Percentiles rank a stretch among this genome's conserved stretches.
Conservation (phyloP, 2,888 invertebrate species). For the Conomelus anceps region DNA sequence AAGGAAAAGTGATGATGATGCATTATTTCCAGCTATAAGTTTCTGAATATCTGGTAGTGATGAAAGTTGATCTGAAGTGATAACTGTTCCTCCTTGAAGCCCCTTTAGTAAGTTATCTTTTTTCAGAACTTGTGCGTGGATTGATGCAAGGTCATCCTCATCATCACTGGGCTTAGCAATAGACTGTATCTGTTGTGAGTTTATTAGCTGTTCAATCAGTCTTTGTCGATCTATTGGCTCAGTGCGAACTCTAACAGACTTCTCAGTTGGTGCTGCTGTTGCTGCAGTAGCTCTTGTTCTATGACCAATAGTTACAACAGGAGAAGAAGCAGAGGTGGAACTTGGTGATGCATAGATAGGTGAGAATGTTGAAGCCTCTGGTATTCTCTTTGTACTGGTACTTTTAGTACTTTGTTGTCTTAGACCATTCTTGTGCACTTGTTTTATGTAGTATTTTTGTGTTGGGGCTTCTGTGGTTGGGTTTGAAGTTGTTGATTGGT, state of each 20-base stretch:
- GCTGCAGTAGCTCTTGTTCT: constrained; percentile 19
- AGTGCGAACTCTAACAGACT: constrained; percentile 25
- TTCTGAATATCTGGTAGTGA: constrained; percentile 32
- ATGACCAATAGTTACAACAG: constrained; percentile 28
- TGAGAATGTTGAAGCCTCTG: constrained; percentile 15
- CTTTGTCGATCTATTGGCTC: constrained; percentile 32
- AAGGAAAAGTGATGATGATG: constrained; percentile 35
- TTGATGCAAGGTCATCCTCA: constrained; percentile 59
- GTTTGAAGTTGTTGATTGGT: constrained; percentile 25
- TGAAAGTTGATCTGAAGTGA: constrained; percentile 60
- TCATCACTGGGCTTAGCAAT: constrained; percentile 38
- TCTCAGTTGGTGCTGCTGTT: constrained; percentile 20
- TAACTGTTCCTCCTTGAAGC: constrained; percentile 63
- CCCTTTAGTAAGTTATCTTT: constrained; percentile 69
- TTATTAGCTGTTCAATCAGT: constrained; percentile 31
- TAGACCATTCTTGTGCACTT: neutral
- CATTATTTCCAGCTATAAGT: constrained; percentile 29
- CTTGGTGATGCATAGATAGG: constrained; percentile 22
- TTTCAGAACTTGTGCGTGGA: constrained; percentile 56
- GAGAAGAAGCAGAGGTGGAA: constrained; percentile 24
- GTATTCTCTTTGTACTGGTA: neutral
- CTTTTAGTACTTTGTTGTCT: neutral
- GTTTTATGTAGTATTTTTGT: constrained; percentile 24
- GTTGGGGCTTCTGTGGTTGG: constrained; percentile 30
- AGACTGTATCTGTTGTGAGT: constrained; percentile 33